phyloP scores from a whole-genome alignment of 2,113 vertebrate species.

The Argyrosomus japonicus region DNA sequence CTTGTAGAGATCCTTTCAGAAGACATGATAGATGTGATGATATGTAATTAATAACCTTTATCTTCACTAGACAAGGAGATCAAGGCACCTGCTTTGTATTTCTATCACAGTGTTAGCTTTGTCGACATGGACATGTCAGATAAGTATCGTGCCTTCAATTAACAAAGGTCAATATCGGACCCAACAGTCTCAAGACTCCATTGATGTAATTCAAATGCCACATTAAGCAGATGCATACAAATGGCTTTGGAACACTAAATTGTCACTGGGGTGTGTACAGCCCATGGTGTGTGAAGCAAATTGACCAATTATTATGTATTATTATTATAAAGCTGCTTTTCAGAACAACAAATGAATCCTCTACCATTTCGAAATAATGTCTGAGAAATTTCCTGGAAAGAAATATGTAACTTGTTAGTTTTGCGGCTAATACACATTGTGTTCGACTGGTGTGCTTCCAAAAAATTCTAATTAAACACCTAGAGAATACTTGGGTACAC shows the following conservation, averaged over 20 bases:
- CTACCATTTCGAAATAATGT: neutral
- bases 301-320: neutral
- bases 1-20: neutral
- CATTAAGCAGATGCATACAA: constrained; percentile 19
- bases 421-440: neutral
- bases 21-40: neutral
- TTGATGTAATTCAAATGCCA: constrained; percentile 41
- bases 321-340: neutral
- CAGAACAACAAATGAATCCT: neutral
- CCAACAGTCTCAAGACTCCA: neutral
- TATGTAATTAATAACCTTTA: neutral
- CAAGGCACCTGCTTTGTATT: constrained; percentile 5
- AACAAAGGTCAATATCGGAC: constrained; percentile 29
- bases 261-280: accelerated
- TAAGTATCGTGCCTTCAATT: constrained; percentile 16
- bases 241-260: neutral
- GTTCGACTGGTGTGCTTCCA: neutral
- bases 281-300: neutral
- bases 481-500: neutral
- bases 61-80: neutral
- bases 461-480: neutral
- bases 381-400: neutral
- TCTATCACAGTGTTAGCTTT: neutral
- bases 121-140: constrained; percentile 28
- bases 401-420: neutral